These are phyloP conservation scores for Arrhopalites spinosus DNA, from an alignment of 2,888 invertebrate genomes.

Conservation along the genomic window DNA sequence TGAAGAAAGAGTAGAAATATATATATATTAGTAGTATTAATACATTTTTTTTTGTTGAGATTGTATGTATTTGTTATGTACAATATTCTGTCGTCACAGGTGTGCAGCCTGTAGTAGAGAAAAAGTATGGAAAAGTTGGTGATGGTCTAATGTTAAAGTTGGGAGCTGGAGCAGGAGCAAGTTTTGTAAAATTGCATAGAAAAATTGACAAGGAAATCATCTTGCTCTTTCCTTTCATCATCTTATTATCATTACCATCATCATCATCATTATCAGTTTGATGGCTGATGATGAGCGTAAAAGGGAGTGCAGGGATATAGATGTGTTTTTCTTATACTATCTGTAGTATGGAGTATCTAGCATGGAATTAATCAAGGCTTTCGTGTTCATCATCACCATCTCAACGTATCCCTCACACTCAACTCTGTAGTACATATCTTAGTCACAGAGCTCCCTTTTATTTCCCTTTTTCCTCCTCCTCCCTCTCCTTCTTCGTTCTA, in stretches of 20 bases:
- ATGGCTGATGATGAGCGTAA: not conserved
- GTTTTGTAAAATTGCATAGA: no score
- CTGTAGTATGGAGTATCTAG: not conserved
- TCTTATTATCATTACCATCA: slow-evolving; percentile 24
- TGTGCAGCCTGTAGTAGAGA: no score
- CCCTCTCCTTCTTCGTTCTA: not conserved
- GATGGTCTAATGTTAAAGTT: no score
- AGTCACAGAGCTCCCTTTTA: not conserved
- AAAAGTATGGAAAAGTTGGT: no score
- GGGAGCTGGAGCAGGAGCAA: no score
- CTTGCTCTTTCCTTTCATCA: not conserved
- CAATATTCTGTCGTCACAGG: no score
- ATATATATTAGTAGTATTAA: no score
- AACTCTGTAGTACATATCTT: not conserved
- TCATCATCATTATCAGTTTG: slow-evolving; percentile 19
- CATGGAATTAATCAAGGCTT: slow-evolving; percentile 8
- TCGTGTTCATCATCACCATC: slow-evolving; percentile 3
- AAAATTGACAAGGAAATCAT: not conserved
- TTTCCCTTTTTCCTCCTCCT: not conserved
- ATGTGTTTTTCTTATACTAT: no score
- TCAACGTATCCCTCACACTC: not conserved
- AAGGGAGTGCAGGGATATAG: no score
- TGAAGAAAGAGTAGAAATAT: no score
- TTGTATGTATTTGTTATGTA: no score
- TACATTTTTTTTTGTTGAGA: no score